These are phyloP conservation scores for Sarcoramphus papa DNA, from an alignment of 2,797 vertebrate species.

Conservation along the genomic window DNA sequence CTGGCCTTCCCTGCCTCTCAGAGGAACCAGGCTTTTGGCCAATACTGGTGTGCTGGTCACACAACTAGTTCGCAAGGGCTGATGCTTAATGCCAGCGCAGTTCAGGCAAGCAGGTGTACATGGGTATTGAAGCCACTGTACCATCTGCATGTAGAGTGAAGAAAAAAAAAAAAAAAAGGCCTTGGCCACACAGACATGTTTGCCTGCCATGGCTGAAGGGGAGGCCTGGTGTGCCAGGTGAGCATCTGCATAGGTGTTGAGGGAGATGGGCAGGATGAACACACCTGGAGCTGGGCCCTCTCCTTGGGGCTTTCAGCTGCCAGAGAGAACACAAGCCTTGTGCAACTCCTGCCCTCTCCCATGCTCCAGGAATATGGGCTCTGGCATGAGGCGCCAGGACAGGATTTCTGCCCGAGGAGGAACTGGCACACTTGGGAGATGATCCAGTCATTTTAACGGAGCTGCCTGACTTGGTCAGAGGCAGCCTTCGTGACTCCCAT, in stretches of 20 bases:
- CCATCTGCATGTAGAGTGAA: neutral
- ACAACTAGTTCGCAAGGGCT: no score
- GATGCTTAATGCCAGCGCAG: neutral
- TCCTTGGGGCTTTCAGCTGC: neutral
- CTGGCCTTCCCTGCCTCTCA: neutral
- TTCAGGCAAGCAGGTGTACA: fast-evolving
- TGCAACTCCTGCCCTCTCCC: neutral
- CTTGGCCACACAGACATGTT: neutral
- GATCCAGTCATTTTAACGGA: neutral
- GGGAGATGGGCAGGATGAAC: neutral
- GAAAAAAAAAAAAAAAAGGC: neutral
- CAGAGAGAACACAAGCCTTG: neutral
- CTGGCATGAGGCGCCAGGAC: neutral
- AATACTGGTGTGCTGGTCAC: neutral
- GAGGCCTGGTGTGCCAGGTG: neutral
- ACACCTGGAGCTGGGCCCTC: neutral
- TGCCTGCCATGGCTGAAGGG: neutral
- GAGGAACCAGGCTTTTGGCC: neutral
- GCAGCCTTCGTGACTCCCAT: neutral
- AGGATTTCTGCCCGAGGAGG: neutral
- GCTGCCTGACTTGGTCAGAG: neutral
- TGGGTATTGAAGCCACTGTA: neutral
- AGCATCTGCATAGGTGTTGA: neutral
- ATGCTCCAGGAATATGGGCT: neutral
- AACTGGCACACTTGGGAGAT: neutral